Conservation (phyloP, 2,797 vertebrate species). For the Mareca strepera region DNA sequence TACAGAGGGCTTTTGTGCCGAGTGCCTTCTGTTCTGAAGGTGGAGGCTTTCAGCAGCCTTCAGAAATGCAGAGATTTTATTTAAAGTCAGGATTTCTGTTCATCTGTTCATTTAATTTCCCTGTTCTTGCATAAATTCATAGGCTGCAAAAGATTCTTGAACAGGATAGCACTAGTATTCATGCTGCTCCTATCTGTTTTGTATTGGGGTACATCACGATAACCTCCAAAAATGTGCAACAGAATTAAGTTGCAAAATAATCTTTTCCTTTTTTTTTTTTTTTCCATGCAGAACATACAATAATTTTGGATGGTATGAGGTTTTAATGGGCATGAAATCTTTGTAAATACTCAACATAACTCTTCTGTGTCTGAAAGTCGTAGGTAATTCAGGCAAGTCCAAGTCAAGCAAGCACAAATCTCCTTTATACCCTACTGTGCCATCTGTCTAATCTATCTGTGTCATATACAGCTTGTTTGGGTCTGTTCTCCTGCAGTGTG, state of each 20-base stretch:
- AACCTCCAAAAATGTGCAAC: neutral
- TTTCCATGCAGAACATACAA: neutral
- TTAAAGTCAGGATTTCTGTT: neutral
- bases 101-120: neutral
- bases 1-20: neutral
- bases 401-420: slow-evolving; percentile 52
- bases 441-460: slow-evolving; percentile 65
- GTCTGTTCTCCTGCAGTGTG: neutral
- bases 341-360: neutral
- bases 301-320: neutral
- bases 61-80: neutral
- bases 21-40: neutral
- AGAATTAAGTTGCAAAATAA: neutral
- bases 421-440: neutral
- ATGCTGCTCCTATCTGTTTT: neutral
- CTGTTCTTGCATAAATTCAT: neutral
- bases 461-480: slow-evolving; percentile 61
- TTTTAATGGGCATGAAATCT: neutral
- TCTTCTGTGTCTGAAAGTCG: slow-evolving; percentile 5
- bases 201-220: neutral
- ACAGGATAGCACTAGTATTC: neutral
- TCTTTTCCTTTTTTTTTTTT: neutral
- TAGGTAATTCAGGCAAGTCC: slow-evolving; percentile 24
- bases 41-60: neutral
- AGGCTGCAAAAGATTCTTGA: neutral